phyloP scores from a whole-genome alignment of 2,113 vertebrate species.

The Apteryx mantelli region DNA sequence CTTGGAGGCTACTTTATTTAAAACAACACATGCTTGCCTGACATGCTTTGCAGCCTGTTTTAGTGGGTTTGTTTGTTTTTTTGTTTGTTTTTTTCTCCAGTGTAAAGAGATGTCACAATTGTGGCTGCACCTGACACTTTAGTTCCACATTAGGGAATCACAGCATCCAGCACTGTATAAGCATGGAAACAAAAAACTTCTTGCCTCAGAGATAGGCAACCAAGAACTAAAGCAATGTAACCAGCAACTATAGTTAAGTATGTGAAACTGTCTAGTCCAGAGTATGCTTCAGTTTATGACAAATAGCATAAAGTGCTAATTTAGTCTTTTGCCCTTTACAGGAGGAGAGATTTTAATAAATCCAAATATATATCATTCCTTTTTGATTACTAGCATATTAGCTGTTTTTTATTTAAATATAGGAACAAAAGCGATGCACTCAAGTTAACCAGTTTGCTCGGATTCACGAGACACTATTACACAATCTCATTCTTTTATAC shows the following conservation, averaged over 20 bases:
- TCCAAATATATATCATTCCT: neutral
- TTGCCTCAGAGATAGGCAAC: neutral
- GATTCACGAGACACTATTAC: neutral
- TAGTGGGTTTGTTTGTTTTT: no score
- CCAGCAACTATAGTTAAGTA: neutral
- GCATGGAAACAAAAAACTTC: neutral
- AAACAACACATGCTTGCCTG: neutral
- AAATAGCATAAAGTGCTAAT: neutral
- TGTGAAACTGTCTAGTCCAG: neutral
- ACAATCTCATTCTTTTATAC: neutral
- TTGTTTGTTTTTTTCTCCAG: neutral
- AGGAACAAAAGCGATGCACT: neutral
- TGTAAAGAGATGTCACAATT: neutral
- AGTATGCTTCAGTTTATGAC: neutral
- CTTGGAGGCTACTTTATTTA: neutral
- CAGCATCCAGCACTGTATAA: neutral
- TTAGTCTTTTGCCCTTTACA: neutral
- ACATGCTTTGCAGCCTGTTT: neutral
- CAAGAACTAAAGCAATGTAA: neutral
- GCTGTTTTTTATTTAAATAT: neutral
- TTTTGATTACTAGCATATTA: neutral
- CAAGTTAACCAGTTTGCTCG: neutral
- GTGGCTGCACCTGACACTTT: neutral
- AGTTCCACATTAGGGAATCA: rapidly evolving
- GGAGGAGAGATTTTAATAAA: neutral